Percentiles rank a stretch among this genome's conserved stretches.
Conservation (phyloP, 2,113 vertebrate species). For the Epinephelus fuscoguttatus region DNA sequence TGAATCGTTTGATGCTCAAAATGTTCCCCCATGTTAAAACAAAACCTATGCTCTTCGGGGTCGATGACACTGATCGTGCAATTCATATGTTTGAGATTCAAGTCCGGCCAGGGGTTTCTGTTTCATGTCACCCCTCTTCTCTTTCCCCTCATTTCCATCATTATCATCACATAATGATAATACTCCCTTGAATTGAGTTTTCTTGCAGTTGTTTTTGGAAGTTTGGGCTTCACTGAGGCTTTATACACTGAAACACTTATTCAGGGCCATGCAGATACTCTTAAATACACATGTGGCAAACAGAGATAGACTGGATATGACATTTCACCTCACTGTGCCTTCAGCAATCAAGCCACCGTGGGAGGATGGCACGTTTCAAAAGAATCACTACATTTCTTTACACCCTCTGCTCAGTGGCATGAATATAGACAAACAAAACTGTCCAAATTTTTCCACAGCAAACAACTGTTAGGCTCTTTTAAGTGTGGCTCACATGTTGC, state of each 20-base stretch:
- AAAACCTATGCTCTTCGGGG: too few species aligned
- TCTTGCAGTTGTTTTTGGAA: not conserved
- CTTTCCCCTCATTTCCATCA: too few species aligned
- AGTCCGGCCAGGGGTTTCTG: not conserved
- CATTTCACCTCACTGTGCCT: constrained; percentile 51
- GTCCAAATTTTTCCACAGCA: constrained; percentile 51
- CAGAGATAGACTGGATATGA: constrained; percentile 22
- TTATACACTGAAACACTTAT: constrained; percentile 16
- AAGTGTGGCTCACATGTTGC: constrained; percentile 54
- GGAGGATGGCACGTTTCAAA: constrained; percentile 47
- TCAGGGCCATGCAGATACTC: constrained; percentile 47
- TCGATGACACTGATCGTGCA: not conserved
- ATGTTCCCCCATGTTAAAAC: too few species aligned
- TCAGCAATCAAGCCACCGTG: constrained; percentile 56
- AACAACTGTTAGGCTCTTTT: constrained; percentile 54
- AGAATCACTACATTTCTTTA: constrained; percentile 27
- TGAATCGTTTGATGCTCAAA: too few species aligned
- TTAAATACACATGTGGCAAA: constrained; percentile 42
- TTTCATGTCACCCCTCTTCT: not conserved
- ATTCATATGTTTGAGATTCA: not conserved
- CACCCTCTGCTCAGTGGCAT: constrained; percentile 49
- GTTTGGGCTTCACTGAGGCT: not conserved
- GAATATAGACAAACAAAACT: constrained; percentile 59
- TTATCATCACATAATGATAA: too few species aligned
- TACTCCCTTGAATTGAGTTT: not conserved